Evolutionary conservation across 2,797 vertebrate genomes (phyloP), one percentile per base, ranked within the genome.

Genomic region (Microctenopoma lineatum): DNA sequence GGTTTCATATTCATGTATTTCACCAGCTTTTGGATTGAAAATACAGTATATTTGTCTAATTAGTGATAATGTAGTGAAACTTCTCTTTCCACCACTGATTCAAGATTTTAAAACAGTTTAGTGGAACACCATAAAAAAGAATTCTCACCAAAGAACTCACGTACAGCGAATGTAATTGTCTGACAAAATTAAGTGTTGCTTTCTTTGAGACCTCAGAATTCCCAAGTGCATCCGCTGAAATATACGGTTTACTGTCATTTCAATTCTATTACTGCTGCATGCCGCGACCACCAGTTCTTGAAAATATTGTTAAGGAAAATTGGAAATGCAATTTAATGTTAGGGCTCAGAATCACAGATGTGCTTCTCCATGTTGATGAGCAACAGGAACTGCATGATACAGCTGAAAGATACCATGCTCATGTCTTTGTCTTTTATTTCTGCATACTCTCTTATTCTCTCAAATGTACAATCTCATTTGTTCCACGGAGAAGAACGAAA

Each of bases 241-340:
- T 53, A 2, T 32, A 61, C 57, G 53, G 48, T 70, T 69, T 50
- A 25, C 25, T 72, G 21, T 66, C 55, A 68, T 80, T 83, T 74
- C 18, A 64, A 74, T 77, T 79, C 57, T 51, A 76, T 80, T 69
- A 67, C 50, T 29, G 62, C 51, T n/a, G 27, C 70, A 60, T 25
- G 79, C 63, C 64, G 63, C 59, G 64, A 54, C 59, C 36, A 21
- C 34, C 12, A 1, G 73, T 83, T 77, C 57, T 78, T 52, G 34
- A 50, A 81, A 81, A 77, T 69, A 58, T 68, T 69, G 61, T 70
- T 53, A 8, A 64, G 60, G 62, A 56, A 75, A 81, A 80, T 39
- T 80, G 71, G 69, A 84, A 73, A 79, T 47, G 39, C 26, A 70
- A 71, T 78, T 60, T 66, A 36, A 70, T 68, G 75, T 72, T 61